Percentiles rank a stretch among this genome's conserved stretches.
phyloP scores from a whole-genome alignment of 2,888 invertebrate species.

The Adela reaumurella region DNA sequence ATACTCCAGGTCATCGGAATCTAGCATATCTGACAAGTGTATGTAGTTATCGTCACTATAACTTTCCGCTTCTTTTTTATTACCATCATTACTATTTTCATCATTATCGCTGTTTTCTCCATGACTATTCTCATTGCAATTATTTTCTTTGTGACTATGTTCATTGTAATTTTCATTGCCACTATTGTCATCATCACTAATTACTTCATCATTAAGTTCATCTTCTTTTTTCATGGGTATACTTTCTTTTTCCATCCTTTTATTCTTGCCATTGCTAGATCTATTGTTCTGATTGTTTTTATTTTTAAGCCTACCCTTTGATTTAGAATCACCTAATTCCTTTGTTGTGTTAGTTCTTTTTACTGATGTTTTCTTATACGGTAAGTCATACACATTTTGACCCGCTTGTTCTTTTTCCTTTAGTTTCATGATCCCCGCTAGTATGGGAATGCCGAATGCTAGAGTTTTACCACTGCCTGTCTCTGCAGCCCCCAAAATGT shows the following conservation, averaged over 20 bases:
- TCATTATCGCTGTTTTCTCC: constrained; percentile 1
- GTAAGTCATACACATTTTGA: constrained; percentile 36
- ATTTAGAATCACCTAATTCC: constrained; percentile 12
- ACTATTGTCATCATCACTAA: constrained; percentile 1
- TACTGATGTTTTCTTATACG: constrained; percentile 30
- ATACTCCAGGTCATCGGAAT: constrained; percentile 32
- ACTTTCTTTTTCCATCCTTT: constrained; percentile 4
- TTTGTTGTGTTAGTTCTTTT: constrained; percentile 18
- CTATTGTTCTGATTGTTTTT: too few relatives aligned
- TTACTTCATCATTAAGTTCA: constrained; percentile 23
- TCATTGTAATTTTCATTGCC: constrained; percentile 1
- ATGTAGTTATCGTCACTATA: constrained; percentile 28
- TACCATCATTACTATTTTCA: constrained; percentile 10
- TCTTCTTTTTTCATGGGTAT: constrained; percentile 6
- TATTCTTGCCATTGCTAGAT: constrained; percentile 1
- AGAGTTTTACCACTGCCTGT: constrained; percentile 99
- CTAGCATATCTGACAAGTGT: constrained; percentile 38
- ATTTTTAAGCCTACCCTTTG: constrained; percentile 11
- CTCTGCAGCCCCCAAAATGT: constrained; percentile 97
- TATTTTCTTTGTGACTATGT: constrained; percentile 1
- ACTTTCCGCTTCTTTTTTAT: too few relatives aligned
- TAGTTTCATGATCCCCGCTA: constrained; percentile 76
- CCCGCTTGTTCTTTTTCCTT: constrained; percentile 45
- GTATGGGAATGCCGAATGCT: constrained; percentile 93
- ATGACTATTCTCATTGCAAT: neutral